Evolutionary conservation across 1,140 invertebrate genomes (phyloP).

Genomic region (Tetragnatha versicolor): DNA sequence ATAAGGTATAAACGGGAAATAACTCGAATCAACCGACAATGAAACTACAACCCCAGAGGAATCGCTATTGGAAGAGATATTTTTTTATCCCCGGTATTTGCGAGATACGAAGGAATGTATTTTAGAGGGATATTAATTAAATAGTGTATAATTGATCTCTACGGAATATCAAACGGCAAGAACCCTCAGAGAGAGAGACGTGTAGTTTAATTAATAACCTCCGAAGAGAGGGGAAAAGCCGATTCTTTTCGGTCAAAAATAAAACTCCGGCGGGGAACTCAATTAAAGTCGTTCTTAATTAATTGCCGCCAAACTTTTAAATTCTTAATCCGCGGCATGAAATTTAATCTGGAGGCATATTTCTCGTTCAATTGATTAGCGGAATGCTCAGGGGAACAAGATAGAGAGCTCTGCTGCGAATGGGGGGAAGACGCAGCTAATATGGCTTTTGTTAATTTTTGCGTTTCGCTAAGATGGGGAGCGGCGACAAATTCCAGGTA

Average conservation of each 20-base stretch:
- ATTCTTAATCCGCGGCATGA: background rate
- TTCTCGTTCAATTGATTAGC: too few species aligned
- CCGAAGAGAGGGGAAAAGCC: background rate
- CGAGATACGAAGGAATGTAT: background rate
- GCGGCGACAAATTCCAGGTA: too few species aligned
- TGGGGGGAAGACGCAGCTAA: too few species aligned
- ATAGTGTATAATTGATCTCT: background rate
- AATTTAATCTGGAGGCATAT: slow-evolving; percentile 7
- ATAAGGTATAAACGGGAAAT: too few species aligned
- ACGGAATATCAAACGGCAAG: background rate
- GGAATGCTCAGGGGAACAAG: too few species aligned
- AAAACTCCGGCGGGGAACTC: background rate
- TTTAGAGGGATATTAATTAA: background rate
- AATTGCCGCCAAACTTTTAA: background rate
- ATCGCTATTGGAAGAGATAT: too few species aligned
- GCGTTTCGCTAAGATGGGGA: too few species aligned
- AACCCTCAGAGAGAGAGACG: background rate
- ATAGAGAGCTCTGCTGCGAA: too few species aligned
- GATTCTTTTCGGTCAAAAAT: background rate
- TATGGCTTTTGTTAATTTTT: too few species aligned
- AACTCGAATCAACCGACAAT: too few species aligned
- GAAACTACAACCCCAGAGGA: too few species aligned
- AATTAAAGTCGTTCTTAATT: slow-evolving; percentile 5
- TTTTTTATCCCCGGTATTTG: too few species aligned
- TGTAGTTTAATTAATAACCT: slow-evolving; percentile 7